Conservation (phyloP, 1,140 invertebrate species). For the Aphis craccivora region DNA sequence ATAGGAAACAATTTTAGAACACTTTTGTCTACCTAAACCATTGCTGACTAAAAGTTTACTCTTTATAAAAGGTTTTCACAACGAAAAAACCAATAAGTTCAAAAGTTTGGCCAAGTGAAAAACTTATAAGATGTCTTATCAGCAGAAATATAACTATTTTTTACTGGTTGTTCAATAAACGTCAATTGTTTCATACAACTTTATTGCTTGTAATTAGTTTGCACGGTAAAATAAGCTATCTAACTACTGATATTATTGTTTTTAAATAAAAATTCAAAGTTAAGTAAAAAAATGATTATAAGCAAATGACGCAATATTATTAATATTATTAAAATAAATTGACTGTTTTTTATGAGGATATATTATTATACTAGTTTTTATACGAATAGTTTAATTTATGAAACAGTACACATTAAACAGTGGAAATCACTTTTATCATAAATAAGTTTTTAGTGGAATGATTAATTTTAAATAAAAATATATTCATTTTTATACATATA, state of each 20-base stretch:
- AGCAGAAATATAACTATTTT: slow-evolving; percentile 2
- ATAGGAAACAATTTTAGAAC: slow-evolving; percentile 12
- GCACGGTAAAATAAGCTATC: neutral
- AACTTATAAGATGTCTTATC: slow-evolving; percentile 36
- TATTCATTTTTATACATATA: too few species aligned
- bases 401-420: neutral
- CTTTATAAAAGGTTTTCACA: slow-evolving; percentile 39
- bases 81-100: neutral
- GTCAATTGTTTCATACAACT: neutral
- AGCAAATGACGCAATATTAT: neutral
- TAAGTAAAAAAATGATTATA: neutral
- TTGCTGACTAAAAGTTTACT: slow-evolving; percentile 14
- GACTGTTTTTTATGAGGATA: neutral
- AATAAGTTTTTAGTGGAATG: neutral
- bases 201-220: slow-evolving; percentile 13
- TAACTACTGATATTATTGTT: neutral
- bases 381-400: neutral
- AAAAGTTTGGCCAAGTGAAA: slow-evolving; percentile 26
- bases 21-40: slow-evolving; percentile 5
- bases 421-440: neutral
- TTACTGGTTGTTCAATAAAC: slow-evolving; percentile 9
- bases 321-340: neutral
- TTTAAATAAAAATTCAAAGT: neutral
- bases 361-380: neutral
- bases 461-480: too few species aligned